phyloP scores from a whole-genome alignment of 2,888 invertebrate genomes.

The Agrochola lychnidis region DNA sequence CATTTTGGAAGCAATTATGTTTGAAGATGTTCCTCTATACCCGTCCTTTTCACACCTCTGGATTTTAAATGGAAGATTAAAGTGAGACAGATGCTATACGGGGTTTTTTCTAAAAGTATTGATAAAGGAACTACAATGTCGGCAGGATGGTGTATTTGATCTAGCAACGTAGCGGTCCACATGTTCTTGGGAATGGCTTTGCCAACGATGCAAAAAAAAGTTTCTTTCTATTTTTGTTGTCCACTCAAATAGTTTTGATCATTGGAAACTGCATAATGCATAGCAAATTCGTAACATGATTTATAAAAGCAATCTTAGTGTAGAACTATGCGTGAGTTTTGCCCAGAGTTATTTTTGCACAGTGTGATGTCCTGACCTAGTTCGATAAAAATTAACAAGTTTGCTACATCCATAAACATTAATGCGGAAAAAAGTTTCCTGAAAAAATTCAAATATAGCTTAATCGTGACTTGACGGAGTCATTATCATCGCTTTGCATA shows the following conservation, averaged over 20 bases:
- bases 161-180: slow-evolving; percentile 90
- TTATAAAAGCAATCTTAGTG: background rate
- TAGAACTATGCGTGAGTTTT: slow-evolving; percentile 19
- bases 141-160: slow-evolving; percentile 90
- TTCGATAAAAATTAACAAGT: slow-evolving; percentile 56
- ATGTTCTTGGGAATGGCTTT: slow-evolving; percentile 89
- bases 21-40: slow-evolving; percentile 75
- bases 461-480: slow-evolving; percentile 79
- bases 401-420: slow-evolving; percentile 54
- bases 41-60: slow-evolving; percentile 72
- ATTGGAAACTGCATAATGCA: slow-evolving; percentile 57
- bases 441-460: slow-evolving; percentile 67
- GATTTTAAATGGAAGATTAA: slow-evolving; percentile 66
- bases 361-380: slow-evolving; percentile 53
- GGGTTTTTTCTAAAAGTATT: slow-evolving; percentile 84
- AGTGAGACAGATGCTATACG: slow-evolving; percentile 78
- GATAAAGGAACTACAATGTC: slow-evolving; percentile 88
- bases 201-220: slow-evolving; percentile 89
- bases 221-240: slow-evolving; percentile 76
- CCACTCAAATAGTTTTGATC: slow-evolving; percentile 76
- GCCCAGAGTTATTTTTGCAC: slow-evolving; percentile 38
- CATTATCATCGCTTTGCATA: slow-evolving; percentile 79
- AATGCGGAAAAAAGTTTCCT: slow-evolving; percentile 59
- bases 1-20: slow-evolving; percentile 85
- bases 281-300: background rate